Evolutionary conservation across 2,113 vertebrate genomes (phyloP).

Genomic region (Odontesthes bonariensis): DNA sequence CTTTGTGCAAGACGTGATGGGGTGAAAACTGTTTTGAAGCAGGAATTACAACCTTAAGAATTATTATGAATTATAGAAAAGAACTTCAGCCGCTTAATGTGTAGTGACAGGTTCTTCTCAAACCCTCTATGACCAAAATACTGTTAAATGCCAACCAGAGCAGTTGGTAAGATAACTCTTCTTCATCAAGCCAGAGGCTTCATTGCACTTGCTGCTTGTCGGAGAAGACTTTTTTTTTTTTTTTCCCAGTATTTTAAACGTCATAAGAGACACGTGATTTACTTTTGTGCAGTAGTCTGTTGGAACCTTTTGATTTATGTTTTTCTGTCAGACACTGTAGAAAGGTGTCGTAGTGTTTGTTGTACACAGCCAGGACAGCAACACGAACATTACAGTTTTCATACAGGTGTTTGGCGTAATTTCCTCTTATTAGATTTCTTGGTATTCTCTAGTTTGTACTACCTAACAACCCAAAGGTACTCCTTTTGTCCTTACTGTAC

Average conservation of each 20-base stretch:
- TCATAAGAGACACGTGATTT: neutral
- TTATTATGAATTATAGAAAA: neutral
- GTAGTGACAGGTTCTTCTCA: too few relatives aligned
- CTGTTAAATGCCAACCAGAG: neutral
- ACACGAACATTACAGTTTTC: slow-evolving; percentile 40
- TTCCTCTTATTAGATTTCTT: neutral
- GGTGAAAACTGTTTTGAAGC: neutral
- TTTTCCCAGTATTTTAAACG: slow-evolving; percentile 8
- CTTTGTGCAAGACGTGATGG: neutral
- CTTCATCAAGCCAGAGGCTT: neutral
- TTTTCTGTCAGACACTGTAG: slow-evolving; percentile 1
- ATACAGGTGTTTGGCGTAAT: slow-evolving; percentile 29
- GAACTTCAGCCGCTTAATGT: neutral
- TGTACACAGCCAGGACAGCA: slow-evolving; percentile 13
- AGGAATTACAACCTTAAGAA: neutral
- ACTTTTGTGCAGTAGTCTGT: neutral
- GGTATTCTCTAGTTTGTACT: slow-evolving; percentile 42
- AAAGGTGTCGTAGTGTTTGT: slow-evolving; percentile 17
- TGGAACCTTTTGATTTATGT: neutral
- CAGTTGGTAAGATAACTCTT: neutral
- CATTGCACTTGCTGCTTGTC: neutral
- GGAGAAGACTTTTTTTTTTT: neutral
- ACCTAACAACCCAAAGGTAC: slow-evolving; percentile 63
- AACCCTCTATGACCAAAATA: neutral
- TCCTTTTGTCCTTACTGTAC: slow-evolving; percentile 79